Base-by-base conservation (phyloP, 92 coral and sea anemone species). In the Heteractis magnifica region DNA sequence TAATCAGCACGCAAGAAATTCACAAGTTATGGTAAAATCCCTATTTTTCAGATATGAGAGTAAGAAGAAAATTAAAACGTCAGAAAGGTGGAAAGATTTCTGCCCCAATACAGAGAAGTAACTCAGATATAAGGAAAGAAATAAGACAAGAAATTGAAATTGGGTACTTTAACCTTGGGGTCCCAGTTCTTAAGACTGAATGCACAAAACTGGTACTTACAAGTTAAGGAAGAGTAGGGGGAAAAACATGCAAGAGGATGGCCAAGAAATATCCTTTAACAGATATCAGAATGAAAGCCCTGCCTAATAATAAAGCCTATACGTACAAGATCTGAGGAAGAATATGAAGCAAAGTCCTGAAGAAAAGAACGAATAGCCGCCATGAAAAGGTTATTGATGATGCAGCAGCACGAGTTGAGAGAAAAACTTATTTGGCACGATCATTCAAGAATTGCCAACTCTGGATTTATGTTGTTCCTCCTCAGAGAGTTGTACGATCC, bases 81-180 rank as follows among this genome's bases (percentile, higher is more conserved):
- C 86, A 83, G 60, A 49, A 52, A 21, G 86, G 81, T 75, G 80
- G 81, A 12, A 75, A 41, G 34, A 65, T 83, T 19, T 83, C 81
- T 8, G 60, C 75, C 10, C 86, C 86, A 11, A 5, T 83, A 21
- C 81, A 59, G 10, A 41, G 73, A 81, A 4, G 3, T 49, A 82
- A 82, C 53, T 7, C 15, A n/a, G 41, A 48, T 26, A 56, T 82
- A 3, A 72, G 86, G 34, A 49, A 23, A 51, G 86, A 72, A 13
- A 74, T 82, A 8, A 82, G 52, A 34, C 51, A 62, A 56, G 23
- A 50, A 56, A 58, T 83, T 23, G 80, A 56, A 26, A 48, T 51
- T 0, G 86, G 86, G 55, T 10, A 74, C 8, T 75, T 52, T 75
- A 83, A 83, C 52, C 81, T 83, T 41, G 86, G 81, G 18, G 41